phyloP scores from a whole-genome alignment of 2,888 invertebrate species.

The Ichneumoninae sp. region DNA sequence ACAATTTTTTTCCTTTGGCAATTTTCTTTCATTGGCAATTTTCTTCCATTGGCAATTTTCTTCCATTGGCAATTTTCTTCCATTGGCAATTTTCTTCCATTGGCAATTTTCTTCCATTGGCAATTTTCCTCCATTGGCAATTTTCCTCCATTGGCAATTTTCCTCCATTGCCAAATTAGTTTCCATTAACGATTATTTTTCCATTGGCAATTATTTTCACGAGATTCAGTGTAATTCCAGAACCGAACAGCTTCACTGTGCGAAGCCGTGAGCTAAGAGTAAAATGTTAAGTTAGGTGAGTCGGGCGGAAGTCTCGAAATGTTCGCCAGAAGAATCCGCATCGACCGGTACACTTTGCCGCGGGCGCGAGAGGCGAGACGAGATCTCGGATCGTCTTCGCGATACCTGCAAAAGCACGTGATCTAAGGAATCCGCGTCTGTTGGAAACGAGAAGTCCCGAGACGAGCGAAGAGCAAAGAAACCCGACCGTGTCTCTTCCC shows the following conservation, averaged over 20 bases:
- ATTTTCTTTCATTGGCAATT: neutral
- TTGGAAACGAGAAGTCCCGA: neutral
- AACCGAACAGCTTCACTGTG: neutral
- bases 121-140: no score
- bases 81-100: neutral
- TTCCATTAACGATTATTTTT: no score
- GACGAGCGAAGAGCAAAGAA: slow-evolving; percentile 44
- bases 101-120: neutral
- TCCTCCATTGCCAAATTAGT: no score
- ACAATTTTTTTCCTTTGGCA: no score
- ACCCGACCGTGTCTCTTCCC: slow-evolving; percentile 59
- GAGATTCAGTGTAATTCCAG: neutral
- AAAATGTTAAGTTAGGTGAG: slow-evolving; percentile 9
- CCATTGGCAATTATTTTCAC: no score
- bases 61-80: neutral
- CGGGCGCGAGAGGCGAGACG: slow-evolving; percentile 42
- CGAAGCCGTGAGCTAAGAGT: neutral
- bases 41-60: neutral
- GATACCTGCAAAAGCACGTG: slow-evolving; percentile 43
- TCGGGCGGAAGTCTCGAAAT: slow-evolving; percentile 53
- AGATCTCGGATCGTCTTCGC: slow-evolving; percentile 17
- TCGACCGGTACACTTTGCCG: slow-evolving; percentile 30
- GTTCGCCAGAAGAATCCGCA: slow-evolving; percentile 48
- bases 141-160: no score
- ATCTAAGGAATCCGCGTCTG: slow-evolving; percentile 47